phyloP scores from a whole-genome alignment of 2,888 invertebrate genomes.

The Melitaea athalia region DNA sequence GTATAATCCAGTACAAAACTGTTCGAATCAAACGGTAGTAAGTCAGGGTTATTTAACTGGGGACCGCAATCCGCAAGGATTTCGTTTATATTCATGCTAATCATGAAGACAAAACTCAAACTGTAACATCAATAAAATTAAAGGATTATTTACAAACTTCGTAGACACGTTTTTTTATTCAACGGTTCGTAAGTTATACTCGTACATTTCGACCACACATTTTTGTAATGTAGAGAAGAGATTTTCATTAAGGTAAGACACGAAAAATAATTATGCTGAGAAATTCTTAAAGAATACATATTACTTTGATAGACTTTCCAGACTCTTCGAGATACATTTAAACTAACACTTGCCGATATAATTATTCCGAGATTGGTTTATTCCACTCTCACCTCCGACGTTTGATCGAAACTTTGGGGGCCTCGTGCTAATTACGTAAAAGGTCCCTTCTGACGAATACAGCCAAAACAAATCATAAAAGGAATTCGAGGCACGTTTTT shows the following conservation, averaged over 20 bases:
- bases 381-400: background rate
- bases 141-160: background rate
- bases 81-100: conserved; percentile 9
- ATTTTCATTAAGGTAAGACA: too few species aligned
- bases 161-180: background rate
- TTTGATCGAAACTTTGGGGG: conserved; percentile 7
- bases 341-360: background rate
- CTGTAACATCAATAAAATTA: conserved; percentile 10
- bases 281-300: background rate
- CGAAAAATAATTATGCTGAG: too few species aligned
- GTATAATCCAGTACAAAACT: background rate
- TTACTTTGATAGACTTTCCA: conserved; percentile 20
- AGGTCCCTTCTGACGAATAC: conserved; percentile 10
- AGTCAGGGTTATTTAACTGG: conserved; percentile 8
- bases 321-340: conserved; percentile 11
- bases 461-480: conserved; percentile 30
- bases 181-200: too few species aligned
- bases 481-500: conserved; percentile 36
- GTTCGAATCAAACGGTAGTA: background rate
- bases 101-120: conserved; percentile 1
- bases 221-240: too few species aligned
- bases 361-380: conserved; percentile 4
- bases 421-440: conserved; percentile 12
- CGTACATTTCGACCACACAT: too few species aligned
- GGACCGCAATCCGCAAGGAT: conserved; percentile 2